Percentiles rank a stretch among this genome's conserved stretches.
These are phyloP conservation scores for Trinorchestia longiramus DNA, from an alignment of 1,140 invertebrate genomes.

Conservation along the genomic window DNA sequence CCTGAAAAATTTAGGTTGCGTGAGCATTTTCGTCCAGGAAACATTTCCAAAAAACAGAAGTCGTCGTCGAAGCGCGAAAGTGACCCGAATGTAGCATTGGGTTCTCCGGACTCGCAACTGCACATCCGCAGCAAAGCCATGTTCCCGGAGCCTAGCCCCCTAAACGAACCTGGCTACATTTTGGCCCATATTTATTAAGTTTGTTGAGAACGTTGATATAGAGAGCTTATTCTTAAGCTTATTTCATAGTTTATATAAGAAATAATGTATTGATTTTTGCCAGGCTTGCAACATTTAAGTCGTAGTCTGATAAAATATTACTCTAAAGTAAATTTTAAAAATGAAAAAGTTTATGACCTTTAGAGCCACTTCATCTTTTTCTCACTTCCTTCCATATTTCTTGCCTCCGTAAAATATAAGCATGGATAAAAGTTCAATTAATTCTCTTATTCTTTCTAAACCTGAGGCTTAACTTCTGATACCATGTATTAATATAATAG, in stretches of 20 bases:
- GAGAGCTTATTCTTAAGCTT: not conserved
- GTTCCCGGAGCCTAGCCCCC: not conserved
- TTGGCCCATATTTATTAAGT: slow-evolving; percentile 26
- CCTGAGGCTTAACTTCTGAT: too few relatives aligned
- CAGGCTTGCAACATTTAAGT: not conserved
- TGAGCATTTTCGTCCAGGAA: not conserved
- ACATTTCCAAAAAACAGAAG: not conserved
- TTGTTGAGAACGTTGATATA: not conserved
- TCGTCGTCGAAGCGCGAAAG: not conserved
- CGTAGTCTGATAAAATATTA: not conserved
- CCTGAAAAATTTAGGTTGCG: not conserved
- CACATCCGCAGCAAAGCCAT: slow-evolving; percentile 8
- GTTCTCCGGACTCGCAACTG: not conserved
- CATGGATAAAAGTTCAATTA: not conserved
- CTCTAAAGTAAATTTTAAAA: not conserved
- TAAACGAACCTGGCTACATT: not conserved
- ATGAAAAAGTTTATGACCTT: not conserved
- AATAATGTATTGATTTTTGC: not conserved
- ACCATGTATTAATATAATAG: too few relatives aligned
- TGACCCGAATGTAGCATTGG: not conserved
- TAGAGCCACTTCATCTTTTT: not conserved
- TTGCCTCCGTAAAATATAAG: not conserved
- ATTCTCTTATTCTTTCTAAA: not conserved
- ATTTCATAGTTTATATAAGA: not conserved
- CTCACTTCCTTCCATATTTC: not conserved